These are phyloP conservation scores for Danio rerio DNA, from an alignment of 2,113 vertebrate species.

Conservation along the genomic window DNA sequence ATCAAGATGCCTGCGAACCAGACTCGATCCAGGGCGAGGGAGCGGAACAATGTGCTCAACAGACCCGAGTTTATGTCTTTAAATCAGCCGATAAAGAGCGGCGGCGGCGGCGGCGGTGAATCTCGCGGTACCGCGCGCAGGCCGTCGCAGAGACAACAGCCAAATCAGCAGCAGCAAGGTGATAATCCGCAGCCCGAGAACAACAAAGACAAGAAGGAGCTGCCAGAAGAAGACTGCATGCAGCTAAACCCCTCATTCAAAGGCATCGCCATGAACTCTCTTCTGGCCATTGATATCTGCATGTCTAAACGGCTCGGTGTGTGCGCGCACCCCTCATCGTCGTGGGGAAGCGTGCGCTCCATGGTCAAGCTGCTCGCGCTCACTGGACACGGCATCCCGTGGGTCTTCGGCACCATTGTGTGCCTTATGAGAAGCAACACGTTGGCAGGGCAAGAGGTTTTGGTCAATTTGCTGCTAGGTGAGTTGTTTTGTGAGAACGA, in stretches of 20 bases:
- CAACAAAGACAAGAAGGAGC: conserved; percentile 79
- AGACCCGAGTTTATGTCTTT: conserved; percentile 91
- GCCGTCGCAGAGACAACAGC: conserved; percentile 54
- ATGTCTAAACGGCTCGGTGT: conserved; percentile 89
- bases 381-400: conserved; percentile 88
- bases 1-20: conserved; percentile 84
- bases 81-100: conserved; percentile 81
- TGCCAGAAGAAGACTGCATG: conserved; percentile 94
- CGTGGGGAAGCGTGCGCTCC: conserved; percentile 85
- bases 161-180: conserved; percentile 60
- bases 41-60: conserved; percentile 86
- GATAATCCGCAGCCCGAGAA: conserved; percentile 60
- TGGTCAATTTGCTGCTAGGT: conserved; percentile 93
- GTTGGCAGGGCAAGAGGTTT: conserved; percentile 90
- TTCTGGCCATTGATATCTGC: conserved; percentile 93
- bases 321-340: conserved; percentile 78
- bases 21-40: conserved; percentile 79
- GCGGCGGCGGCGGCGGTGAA: conserved; percentile 69
- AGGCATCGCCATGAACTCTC: conserved; percentile 89
- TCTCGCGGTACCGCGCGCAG: conserved; percentile 72
- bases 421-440: conserved; percentile 91
- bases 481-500: conserved; percentile 68
- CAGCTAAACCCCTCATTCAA: conserved; percentile 92
- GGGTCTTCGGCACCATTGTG: conserved; percentile 86
- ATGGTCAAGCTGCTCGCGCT: conserved; percentile 89